Conservation (phyloP, 2,113 vertebrate species). For the Cyanoderma ruficeps region DNA sequence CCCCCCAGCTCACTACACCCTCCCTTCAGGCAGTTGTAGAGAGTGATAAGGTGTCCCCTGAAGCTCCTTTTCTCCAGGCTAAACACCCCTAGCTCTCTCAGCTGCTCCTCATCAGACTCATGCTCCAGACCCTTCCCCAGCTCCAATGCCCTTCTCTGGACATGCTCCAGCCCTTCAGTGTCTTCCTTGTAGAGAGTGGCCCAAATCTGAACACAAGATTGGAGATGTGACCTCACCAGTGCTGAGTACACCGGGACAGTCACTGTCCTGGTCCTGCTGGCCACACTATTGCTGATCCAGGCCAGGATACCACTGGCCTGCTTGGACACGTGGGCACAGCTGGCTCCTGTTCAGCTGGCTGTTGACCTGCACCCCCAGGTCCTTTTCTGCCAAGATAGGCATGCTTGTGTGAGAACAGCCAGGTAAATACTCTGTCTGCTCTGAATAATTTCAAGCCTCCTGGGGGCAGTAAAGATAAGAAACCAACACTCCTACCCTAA, state of each 20-base stretch:
- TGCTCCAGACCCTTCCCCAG: background rate
- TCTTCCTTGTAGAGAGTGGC: background rate
- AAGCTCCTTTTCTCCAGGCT: background rate
- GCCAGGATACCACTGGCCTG: background rate
- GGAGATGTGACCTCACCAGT: fast-evolving
- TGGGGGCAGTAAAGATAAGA: background rate
- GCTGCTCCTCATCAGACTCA: fast-evolving
- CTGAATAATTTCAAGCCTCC: background rate
- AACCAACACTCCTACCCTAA: background rate
- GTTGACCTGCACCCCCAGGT: fast-evolving
- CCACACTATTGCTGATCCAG: background rate
- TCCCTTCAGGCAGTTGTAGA: background rate
- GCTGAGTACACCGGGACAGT: background rate
- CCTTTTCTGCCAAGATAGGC: background rate
- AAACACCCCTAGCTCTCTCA: fast-evolving
- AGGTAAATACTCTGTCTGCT: background rate
- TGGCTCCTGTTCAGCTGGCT: background rate
- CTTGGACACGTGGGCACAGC: fast-evolving
- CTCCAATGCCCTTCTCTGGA: fast-evolving
- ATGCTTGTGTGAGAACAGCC: background rate
- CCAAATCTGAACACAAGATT: fast-evolving
- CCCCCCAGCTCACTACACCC: background rate
- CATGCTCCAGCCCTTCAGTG: fast-evolving
- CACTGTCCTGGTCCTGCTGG: background rate
- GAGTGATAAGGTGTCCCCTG: fast-evolving